Conservation (phyloP, 2,888 invertebrate genomes). For the Leptinotarsa juncta region DNA sequence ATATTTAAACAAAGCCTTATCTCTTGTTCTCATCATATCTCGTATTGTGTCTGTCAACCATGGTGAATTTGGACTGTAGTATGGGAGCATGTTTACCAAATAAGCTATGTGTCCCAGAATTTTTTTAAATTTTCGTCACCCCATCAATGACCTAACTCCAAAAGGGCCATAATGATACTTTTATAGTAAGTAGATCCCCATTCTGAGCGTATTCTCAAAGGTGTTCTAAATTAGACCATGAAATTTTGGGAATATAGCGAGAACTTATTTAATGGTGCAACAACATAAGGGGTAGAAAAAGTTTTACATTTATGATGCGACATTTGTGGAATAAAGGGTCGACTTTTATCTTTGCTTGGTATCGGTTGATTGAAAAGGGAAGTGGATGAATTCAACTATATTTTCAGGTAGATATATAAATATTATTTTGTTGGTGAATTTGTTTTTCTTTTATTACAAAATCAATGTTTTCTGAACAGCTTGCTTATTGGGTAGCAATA, state of each 20-base stretch:
- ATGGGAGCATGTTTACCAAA: too few species aligned
- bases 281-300: constrained; percentile 51
- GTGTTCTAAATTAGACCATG: constrained; percentile 61
- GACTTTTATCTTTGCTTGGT: neutral
- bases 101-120: neutral
- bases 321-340: constrained; percentile 41
- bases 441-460: too few species aligned
- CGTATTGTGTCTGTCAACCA: too few species aligned
- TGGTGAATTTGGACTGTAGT: too few species aligned
- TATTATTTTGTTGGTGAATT: too few species aligned
- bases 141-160: neutral
- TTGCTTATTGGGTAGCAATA: too few species aligned
- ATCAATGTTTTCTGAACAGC: too few species aligned
- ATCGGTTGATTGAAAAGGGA: too few species aligned
- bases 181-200: constrained; percentile 14
- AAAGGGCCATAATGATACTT: neutral
- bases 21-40: too few species aligned
- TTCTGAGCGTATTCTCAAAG: constrained; percentile 57
- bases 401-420: too few species aligned
- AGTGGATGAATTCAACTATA: too few species aligned
- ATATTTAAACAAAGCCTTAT: too few species aligned
- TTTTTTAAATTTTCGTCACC: neutral
- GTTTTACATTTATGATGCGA: constrained; percentile 51
- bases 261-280: constrained; percentile 55
- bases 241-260: constrained; percentile 60